phyloP scores from a whole-genome alignment of 2,113 vertebrate species.

The Leucopsar rothschildi region DNA sequence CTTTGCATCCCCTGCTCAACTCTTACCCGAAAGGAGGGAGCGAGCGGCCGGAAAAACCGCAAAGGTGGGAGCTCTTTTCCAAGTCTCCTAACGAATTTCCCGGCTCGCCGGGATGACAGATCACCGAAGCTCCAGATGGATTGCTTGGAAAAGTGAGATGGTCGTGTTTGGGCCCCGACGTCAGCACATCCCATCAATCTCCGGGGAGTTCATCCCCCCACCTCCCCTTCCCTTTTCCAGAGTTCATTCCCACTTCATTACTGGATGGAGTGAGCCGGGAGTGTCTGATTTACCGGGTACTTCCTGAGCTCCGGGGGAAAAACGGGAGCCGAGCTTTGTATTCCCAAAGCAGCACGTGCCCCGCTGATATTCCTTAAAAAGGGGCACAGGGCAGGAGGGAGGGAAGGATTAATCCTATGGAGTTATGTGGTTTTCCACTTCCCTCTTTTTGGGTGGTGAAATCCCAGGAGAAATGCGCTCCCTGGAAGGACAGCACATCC shows the following conservation, averaged over 20 bases:
- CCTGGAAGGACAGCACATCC: not conserved
- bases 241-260: slow-evolving; percentile 72
- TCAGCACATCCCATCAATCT: slow-evolving; percentile 70
- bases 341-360: not conserved
- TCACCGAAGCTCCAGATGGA: slow-evolving; percentile 55
- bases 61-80: not conserved
- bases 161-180: slow-evolving; percentile 45
- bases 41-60: fast-evolving
- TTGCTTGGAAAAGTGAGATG: slow-evolving; percentile 61
- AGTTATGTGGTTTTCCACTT: not conserved
- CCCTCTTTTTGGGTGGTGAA: not conserved
- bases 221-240: not conserved
- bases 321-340: not conserved
- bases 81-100: slow-evolving; percentile 12
- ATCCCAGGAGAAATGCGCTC: fast-evolving
- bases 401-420: not conserved
- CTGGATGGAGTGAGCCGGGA: slow-evolving; percentile 15
- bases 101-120: slow-evolving; percentile 45
- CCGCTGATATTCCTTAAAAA: not conserved
- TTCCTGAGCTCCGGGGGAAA: not conserved
- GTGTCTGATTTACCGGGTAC: slow-evolving; percentile 18
- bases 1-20: fast-evolving
- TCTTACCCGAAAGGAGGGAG: not conserved
- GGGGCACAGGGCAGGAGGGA: not conserved
- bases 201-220: not conserved